Evolutionary conservation across 92 coral and sea anemone species (phyloP), one percentile per base, ranked within the genome.

Genomic region (Paragorgia papillata): DNA sequence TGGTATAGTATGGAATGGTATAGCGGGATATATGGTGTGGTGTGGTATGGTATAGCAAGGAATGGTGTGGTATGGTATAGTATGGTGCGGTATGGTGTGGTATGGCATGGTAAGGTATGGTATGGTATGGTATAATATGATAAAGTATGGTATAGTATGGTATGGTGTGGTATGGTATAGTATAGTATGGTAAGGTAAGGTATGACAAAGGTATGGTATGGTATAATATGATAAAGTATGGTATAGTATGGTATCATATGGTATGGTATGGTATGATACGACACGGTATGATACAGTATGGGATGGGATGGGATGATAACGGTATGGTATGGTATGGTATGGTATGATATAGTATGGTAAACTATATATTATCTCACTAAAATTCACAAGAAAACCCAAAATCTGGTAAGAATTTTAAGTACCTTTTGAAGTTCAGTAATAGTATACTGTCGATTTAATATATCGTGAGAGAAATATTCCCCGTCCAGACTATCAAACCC

Each of bases 341-440:
- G 70, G 70, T 63, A 63, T 32, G 51, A 48, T 33, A 33, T 32
- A 40, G 48, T 63, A 37, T 32, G 70, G 70, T 26, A n/a, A n/a
- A n/a, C n/a, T n/a, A n/a, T n/a, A n/a, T n/a, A n/a, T n/a, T n/a
- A n/a, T n/a, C n/a, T n/a, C n/a, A n/a, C n/a, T n/a, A n/a, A n/a
- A n/a, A n/a, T n/a, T n/a, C n/a, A n/a, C n/a, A n/a, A n/a, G n/a
- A n/a, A n/a, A n/a, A n/a, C n/a, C 14, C 30, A 10, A 19, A 21
- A 57, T 22, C n/a, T 14, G 2, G 28, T 32, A 17, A 30, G 51
- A 4, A 61, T 21, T 1, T 21, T 28, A 8, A 29, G 54, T 73
- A 94, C 98, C 95, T 94, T 91, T 69, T 89, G 87, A 49, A 94
- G 82, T 79, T 76, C 82, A 32, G 87, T 78, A 67, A 94, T 91